These are phyloP conservation scores for Entelurus aequoreus DNA, from an alignment of 2,113 vertebrate species.

Conservation along the genomic window DNA sequence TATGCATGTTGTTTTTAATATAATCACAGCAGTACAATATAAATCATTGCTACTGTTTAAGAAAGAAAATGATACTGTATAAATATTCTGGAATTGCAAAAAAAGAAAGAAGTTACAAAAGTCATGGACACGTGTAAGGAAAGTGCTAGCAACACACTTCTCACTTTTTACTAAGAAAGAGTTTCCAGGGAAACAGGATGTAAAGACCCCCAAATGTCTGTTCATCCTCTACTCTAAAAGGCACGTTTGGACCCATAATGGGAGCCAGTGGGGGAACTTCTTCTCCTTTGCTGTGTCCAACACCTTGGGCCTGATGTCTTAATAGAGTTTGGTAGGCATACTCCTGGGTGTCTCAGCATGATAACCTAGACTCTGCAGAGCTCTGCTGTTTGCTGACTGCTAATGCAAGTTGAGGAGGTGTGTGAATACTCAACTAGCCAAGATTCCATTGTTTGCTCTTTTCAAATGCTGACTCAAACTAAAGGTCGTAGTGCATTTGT, in stretches of 20 bases:
- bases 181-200: constrained; percentile 33
- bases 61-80: too few species aligned
- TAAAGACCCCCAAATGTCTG: constrained; percentile 5
- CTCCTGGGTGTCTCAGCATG: constrained; percentile 42
- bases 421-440: constrained; percentile 23
- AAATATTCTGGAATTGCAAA: background rate
- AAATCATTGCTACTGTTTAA: too few species aligned
- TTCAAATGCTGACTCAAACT: constrained; percentile 5
- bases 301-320: constrained; percentile 45
- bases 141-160: background rate
- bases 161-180: constrained; percentile 16
- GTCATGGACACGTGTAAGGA: too few species aligned
- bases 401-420: constrained; percentile 30
- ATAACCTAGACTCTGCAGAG: constrained; percentile 46
- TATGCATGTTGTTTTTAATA: too few species aligned
- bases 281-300: constrained; percentile 21
- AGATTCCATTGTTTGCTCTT: constrained; percentile 18
- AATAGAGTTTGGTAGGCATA: constrained; percentile 48
- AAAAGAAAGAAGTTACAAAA: background rate
- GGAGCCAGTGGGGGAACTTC: constrained; percentile 14
- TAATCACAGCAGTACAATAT: too few species aligned
- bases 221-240: constrained; percentile 13
- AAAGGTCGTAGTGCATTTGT: background rate
- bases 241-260: constrained; percentile 26
- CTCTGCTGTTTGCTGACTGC: constrained; percentile 37